phyloP scores from a whole-genome alignment of 2,888 invertebrate genomes.

The Hirudinaria manillensis region DNA sequence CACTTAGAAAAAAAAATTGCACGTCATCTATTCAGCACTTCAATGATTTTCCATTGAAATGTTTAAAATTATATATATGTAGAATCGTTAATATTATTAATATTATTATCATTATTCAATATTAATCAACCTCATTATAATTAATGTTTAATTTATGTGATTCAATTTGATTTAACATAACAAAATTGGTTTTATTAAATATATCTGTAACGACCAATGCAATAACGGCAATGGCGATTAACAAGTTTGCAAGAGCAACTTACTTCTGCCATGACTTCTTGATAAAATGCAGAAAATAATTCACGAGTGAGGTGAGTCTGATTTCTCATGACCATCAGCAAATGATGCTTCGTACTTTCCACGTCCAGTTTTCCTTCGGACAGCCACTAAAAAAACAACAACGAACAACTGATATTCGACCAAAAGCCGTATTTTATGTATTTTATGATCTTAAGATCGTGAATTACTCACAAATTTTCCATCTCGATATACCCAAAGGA shows the following conservation, averaged over 20 bases:
- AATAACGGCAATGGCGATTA: neutral
- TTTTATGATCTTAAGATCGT: too few species aligned
- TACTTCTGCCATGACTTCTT: conserved; percentile 45
- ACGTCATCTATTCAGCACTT: too few species aligned
- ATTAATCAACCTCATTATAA: too few species aligned
- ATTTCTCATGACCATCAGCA: conserved; percentile 43
- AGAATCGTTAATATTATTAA: too few species aligned
- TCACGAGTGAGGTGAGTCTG: conserved; percentile 41
- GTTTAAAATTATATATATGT: too few species aligned
- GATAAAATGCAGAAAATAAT: conserved; percentile 46
- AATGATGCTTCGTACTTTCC: conserved; percentile 40
- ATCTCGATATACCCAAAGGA: conserved; percentile 46
- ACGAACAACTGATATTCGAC: conserved; percentile 21
- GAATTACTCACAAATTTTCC: conserved; percentile 40
- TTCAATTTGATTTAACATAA: too few species aligned
- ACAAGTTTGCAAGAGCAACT: neutral
- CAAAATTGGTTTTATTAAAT: neutral
- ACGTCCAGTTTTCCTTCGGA: conserved; percentile 43
- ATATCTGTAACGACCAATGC: neutral
- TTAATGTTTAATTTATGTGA: too few species aligned
- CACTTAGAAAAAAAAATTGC: too few species aligned
- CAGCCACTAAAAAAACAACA: conserved; percentile 43
- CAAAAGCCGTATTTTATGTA: too few species aligned
- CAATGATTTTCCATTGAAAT: too few species aligned
- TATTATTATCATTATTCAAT: too few species aligned